These are phyloP conservation scores for Neogale vison DNA, from an alignment of 2,113 vertebrate species.

Conservation along the genomic window DNA sequence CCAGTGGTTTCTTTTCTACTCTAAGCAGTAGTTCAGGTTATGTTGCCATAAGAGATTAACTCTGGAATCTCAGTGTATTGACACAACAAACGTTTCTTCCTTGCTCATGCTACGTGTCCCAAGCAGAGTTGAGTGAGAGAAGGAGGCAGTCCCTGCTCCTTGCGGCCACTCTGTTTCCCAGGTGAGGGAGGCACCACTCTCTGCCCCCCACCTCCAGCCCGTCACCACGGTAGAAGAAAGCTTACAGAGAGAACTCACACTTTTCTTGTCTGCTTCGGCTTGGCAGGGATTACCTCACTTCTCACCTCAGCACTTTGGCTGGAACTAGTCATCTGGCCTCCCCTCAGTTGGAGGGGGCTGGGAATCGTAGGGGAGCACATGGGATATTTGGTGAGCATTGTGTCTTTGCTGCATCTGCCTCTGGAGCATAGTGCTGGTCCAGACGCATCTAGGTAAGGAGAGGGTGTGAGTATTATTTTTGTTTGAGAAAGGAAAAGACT, in stretches of 20 bases:
- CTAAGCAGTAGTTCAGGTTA: not conserved
- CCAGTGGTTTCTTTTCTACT: not conserved
- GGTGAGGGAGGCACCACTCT: not conserved
- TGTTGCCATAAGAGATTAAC: not conserved
- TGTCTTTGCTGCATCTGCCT: not conserved
- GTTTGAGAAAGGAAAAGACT: not conserved
- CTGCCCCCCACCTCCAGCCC: not conserved
- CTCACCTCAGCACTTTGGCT: not conserved
- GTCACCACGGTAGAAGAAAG: not conserved
- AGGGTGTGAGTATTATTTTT: not conserved
- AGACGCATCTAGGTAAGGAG: not conserved
- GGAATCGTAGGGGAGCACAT: accelerated
- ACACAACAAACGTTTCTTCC: not conserved
- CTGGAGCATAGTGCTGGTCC: not conserved
- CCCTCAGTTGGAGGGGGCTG: not conserved
- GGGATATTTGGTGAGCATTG: not conserved
- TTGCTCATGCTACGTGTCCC: not conserved
- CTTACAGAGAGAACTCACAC: not conserved
- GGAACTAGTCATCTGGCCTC: not conserved
- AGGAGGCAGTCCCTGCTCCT: not conserved
- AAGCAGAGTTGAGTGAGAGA: not conserved
- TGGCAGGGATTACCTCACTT: not conserved
- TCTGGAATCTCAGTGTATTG: not conserved
- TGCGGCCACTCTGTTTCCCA: not conserved
- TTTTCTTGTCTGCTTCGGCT: not conserved